A percentile compares a stretch with the other conserved stretches of the same genome.
Conservation (phyloP, 92 coral and sea anemone species). For the Montipora capitata region DNA sequence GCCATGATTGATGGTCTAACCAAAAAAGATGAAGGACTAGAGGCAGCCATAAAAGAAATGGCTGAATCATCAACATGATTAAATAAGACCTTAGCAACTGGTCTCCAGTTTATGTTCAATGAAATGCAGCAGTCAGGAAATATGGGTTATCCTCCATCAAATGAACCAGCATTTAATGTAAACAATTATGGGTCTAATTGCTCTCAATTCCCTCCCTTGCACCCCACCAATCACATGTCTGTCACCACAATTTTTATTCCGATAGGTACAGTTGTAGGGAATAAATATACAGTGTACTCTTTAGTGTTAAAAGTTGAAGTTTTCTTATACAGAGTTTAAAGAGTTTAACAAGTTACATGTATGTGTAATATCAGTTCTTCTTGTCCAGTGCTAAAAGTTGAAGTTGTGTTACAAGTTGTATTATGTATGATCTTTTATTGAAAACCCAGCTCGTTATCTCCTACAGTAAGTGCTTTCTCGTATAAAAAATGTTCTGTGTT, state of each 20-base stretch:
- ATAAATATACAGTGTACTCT: no score
- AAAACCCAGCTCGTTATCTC: no score
- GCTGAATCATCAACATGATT: not conserved
- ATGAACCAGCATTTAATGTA: conserved; percentile 18
- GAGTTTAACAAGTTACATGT: no score
- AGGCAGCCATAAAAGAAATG: conserved; percentile 57
- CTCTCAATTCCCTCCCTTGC: conserved; percentile 27
- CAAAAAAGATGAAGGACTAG: conserved; percentile 63
- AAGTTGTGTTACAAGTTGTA: no score
- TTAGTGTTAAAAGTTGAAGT: not conserved
- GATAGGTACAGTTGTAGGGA: not conserved
- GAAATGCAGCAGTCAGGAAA: conserved; percentile 50
- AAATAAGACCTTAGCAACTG: conserved; percentile 54
- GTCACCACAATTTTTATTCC: conserved; percentile 2
- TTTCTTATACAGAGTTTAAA: no score
- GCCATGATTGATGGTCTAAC: conserved; percentile 56
- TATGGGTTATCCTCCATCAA: conserved; percentile 6
- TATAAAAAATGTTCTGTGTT: no score
- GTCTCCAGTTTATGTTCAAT: conserved; percentile 54
- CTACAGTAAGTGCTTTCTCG: no score
- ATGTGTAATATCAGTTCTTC: no score
- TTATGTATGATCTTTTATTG: no score
- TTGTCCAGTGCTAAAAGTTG: no score
- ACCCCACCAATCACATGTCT: conserved; percentile 22
- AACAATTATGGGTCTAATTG: conserved; percentile 10